Evolutionary conservation across 2,797 vertebrate genomes (phyloP).

Genomic region (Pseudopleuronectes americanus): DNA sequence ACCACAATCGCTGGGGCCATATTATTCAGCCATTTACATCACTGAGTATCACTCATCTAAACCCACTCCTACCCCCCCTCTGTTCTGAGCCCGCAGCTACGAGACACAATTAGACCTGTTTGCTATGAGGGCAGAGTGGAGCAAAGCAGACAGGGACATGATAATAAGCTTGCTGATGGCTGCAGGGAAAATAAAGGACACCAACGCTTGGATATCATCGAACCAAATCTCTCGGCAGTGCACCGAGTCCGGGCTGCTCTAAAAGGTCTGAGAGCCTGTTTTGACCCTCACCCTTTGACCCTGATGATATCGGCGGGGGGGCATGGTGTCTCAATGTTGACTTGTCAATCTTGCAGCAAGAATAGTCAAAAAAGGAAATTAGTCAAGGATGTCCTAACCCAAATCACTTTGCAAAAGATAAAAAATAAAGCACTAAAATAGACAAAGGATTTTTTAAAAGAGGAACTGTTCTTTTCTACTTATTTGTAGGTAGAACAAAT

Average conservation of each 20-base stretch:
- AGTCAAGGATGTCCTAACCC: background rate
- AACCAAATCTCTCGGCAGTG: conserved; percentile 43
- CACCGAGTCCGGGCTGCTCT: conserved; percentile 24
- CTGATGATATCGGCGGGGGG: conserved; percentile 27
- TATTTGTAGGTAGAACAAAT: too few species aligned
- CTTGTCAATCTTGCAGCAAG: background rate
- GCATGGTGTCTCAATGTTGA: conserved; percentile 26
- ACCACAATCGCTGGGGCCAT: conserved; percentile 77
- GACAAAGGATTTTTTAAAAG: background rate
- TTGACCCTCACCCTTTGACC: conserved; percentile 63
- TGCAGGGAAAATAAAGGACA: conserved; percentile 73
- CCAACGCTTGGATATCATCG: conserved; percentile 67
- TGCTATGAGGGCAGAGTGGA: conserved; percentile 79
- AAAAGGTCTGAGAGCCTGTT: conserved; percentile 53
- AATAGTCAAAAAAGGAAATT: conserved; percentile 5
- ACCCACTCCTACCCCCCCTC: conserved; percentile 40
- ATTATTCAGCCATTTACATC: conserved; percentile 87
- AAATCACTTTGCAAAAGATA: background rate
- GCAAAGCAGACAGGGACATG: conserved; percentile 74
- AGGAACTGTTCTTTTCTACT: too few species aligned
- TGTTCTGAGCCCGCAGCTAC: conserved; percentile 71
- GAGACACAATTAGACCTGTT: conserved; percentile 84
- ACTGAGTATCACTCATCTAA: conserved; percentile 80
- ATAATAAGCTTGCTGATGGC: conserved; percentile 80
- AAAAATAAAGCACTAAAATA: background rate